Base-by-base conservation (phyloP, 53 echinoderm and acorn worm species). In the Hippasteria phrygiana region DNA sequence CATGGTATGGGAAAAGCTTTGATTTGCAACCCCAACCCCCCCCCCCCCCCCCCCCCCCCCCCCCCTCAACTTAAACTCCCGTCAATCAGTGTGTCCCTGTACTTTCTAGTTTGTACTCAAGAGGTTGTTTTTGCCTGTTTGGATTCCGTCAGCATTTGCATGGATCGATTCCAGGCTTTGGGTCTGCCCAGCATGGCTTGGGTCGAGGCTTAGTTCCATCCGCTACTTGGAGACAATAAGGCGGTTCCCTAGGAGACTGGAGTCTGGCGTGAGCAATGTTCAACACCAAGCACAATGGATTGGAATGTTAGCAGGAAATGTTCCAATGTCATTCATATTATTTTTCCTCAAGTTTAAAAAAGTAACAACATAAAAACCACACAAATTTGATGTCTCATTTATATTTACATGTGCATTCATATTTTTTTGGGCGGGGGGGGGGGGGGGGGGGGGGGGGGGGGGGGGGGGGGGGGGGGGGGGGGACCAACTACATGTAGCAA, bases 141-240 rank as follows among this genome's bases (percentile, higher is more conserved):
- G 72, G 72, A 32, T 41, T 72, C 67, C 13, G 35, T 35, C 11
- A 35, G 35, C 11, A 34, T 33, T 66, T 66, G 67, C 67, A 35
- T 66, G 67, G 67, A 35, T 66, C 17, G 67, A 13, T 33, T 66
- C 67, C 34, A 33, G 67, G 67, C 67, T 66, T 35, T 22, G 35
- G 1, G 59, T 59, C 59, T 59, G 22, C 59, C 59, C 26, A 24
- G 59, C 59, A 59, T 54, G 54, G 54, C 17, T 16, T 16, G 46
- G 46, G 46, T n/a, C n/a, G 46, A 45, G 6, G 11, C 7, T 8
- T 14, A 26, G 24, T 24, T 24, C 18, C 2, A 13, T 55, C 17
- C 17, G 10, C 29, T 5, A 14, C 67, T 2, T 29, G 35, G 67
- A 7, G 67, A 66, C 67, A 66, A 34, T 66, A 35, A 66, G 13